Evolutionary conservation across 2,888 invertebrate genomes (phyloP), one percentile per base, ranked within the genome.

Genomic region (Pelosia muscerda): DNA sequence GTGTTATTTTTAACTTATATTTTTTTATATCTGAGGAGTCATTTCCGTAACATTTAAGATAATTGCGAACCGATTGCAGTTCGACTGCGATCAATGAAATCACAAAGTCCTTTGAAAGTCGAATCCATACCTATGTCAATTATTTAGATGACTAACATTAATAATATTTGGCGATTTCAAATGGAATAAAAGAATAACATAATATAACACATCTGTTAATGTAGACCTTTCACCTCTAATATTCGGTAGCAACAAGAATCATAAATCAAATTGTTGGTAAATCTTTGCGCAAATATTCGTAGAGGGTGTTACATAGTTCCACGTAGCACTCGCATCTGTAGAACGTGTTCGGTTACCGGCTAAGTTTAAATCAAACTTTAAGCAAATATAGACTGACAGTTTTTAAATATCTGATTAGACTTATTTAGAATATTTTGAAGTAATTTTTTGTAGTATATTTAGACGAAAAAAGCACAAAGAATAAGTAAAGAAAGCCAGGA

Each of bases 281-380:
- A 76, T 66, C 75, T 68, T 76, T 82, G 66, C 73, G 76, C 75
- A 82, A 80, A 81, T 73, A 78, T 76, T 73, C 65, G 69, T 70
- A 78, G 66, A 70, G 72, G 73, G 71, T 69, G 58, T 49, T 2
- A 22, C 34, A 22, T 59, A 59, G 59, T 22, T 10, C 31, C 25
- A 25, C 9, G 34, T 63, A 61, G 53, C n/a, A 49, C 26, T 26
- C n/a, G n/a, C 49, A n/a, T 28, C 5, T 9, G 28, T 62, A 28
- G 49, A 26, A 26, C n/a, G 49, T 58, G 42, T 42, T 19, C 19
- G 60, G 19, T 42, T 42, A 34, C 23, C 15, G 38, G 34, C 19
- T 42, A 60, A 19, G 8, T 23, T 34, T 31, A 23, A 58, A 65
- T 22, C 19, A 28, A 5, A 49, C 5, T 10, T 15, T n/a, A n/a